Base-by-base conservation (phyloP, 2,888 invertebrate species). In the Aphidius colemani region DNA sequence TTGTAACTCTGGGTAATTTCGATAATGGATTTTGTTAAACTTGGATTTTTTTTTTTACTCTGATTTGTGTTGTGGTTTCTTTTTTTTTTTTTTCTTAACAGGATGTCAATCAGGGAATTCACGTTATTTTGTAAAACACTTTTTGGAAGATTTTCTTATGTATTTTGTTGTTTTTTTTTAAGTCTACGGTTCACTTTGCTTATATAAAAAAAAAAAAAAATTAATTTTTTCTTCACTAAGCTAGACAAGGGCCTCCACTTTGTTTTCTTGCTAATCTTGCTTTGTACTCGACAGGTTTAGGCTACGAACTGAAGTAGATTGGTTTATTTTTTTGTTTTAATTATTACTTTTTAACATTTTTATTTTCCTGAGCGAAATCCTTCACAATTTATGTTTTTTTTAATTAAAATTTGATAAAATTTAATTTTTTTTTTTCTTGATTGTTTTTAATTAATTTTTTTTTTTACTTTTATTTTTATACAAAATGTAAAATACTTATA, bases 231-330 rank as follows among this genome's bases (percentile, higher is more conserved):
- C 2, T 18, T 18, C 69, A 70, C 73, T 74, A 66, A 66, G 66
- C 66, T 65, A 65, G 45, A 61, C 66, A 60, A 59, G 63, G 61
- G 53, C 46, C 64, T 68, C 66, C 51, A 64, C 60, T 63, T 64
- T 66, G 49, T 39, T 7, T n/a, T 53, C 48, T 66, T 55, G 61
- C 62, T 40, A 30, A 66, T 62, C 53, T 58, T 64, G 44, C 63
- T 68, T 79, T 82, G 82, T 82, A 82, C 82, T 82, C 78, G 78
- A 79, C 81, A 82, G 82, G 82, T 81, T 82, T 82, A 82, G 82
- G 82, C 81, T 82, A 80, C 79, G 76, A 79, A 79, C 75, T 81
- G 79, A 80, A 81, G 80, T 81, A 80, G 78, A 80, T 80, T 75
- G 77, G 80, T 80, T 80, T 74, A 71, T 66, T 65, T 55, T 64